These are phyloP conservation scores for Pammene fasciana DNA, from an alignment of 2,888 invertebrate genomes.

Conservation along the genomic window DNA sequence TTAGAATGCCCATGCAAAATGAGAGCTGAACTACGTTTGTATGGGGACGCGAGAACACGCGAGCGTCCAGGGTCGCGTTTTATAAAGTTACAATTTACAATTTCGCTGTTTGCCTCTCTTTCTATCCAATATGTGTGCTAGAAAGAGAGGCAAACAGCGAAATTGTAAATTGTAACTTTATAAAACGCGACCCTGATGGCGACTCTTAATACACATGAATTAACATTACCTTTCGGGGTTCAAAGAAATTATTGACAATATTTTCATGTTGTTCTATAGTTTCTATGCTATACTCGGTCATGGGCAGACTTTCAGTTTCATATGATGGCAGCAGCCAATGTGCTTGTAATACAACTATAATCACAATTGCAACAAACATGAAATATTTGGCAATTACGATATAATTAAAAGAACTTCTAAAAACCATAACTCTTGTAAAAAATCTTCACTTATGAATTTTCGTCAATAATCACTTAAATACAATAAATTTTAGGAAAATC, in stretches of 20 bases:
- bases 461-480: neutral
- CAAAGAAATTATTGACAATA: neutral
- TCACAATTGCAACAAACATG: neutral
- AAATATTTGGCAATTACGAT: neutral
- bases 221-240: neutral
- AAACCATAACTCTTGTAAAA: neutral
- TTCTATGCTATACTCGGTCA: neutral
- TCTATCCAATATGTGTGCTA: no score
- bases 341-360: neutral
- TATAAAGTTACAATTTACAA: no score
- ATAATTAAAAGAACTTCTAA: neutral
- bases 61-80: no score
- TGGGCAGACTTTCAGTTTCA: neutral
- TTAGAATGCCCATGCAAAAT: no score
- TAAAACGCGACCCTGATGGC: no score
- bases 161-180: no score
- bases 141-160: no score
- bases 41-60: no score
- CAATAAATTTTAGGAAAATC: neutral
- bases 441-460: neutral
- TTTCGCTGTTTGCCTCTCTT: no score
- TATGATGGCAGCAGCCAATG: neutral
- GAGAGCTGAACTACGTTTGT: no score
- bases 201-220: no score
- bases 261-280: neutral